Conservation (phyloP, 2,888 invertebrate genomes). For the Anoplius nigerrimus region DNA sequence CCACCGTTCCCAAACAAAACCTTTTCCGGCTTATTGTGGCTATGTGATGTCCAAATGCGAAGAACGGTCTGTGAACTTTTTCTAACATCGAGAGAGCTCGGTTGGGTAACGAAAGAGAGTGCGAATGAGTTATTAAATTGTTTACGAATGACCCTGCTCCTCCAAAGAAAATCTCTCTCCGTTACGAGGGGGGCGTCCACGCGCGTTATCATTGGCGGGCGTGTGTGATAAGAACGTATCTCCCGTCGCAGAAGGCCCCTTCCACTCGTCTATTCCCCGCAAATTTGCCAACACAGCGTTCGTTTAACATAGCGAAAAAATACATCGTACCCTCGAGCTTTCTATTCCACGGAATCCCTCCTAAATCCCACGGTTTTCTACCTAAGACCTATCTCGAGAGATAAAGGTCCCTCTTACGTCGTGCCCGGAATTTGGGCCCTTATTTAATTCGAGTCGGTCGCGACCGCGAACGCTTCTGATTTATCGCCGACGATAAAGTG, state of each 20-base stretch:
- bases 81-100: no score
- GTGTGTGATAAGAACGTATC: conserved; percentile 50
- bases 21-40: no score
- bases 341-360: no score
- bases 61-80: no score
- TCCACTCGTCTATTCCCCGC: conserved; percentile 21
- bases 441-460: no score
- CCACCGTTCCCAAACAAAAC: neutral
- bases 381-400: no score
- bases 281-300: neutral
- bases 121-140: neutral
- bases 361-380: no score
- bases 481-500: no score
- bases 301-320: neutral
- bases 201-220: conserved; percentile 50
- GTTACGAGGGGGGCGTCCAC: conserved; percentile 52
- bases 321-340: neutral
- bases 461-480: no score
- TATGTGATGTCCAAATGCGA: no score
- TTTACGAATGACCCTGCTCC: conserved; percentile 34
- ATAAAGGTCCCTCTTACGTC: neutral
- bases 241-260: conserved; percentile 27
- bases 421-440: no score
- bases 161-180: conserved; percentile 31
- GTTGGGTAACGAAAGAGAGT: no score